Evolutionary conservation across 30 jellyfish, hydroid and myxozoan genomes (phyloP).

Genomic region (Chironex yamaguchii): DNA sequence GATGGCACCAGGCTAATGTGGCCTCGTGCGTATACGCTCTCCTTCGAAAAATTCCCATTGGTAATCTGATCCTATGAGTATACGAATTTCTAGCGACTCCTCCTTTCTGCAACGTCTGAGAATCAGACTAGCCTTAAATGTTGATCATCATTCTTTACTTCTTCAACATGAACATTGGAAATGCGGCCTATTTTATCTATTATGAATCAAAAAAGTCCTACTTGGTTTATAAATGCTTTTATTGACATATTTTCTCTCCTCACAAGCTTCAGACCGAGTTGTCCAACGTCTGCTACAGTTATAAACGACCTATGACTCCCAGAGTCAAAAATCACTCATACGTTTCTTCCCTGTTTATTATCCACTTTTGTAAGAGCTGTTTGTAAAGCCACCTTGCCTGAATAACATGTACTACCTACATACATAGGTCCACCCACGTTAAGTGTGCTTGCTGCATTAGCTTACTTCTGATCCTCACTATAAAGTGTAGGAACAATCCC

Average conservation of each 20-base stretch:
- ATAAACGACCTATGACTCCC: constrained; percentile 62
- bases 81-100: constrained; percentile 5
- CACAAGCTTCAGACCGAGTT: constrained; percentile 38
- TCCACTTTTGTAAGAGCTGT: constrained; percentile 48
- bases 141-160: not conserved
- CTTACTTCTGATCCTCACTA: too few relatives aligned
- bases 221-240: constrained; percentile 31
- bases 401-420: constrained; percentile 24
- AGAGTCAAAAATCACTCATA: constrained; percentile 43
- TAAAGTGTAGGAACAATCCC: too few relatives aligned
- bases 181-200: not conserved
- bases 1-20: constrained; percentile 36
- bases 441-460: not conserved
- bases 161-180: not conserved
- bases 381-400: constrained; percentile 45
- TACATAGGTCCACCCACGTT: not conserved
- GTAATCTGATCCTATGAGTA: constrained; percentile 28
- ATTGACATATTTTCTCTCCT: constrained; percentile 34
- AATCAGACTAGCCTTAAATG: not conserved
- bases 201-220: not conserved
- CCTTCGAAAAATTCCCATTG: constrained; percentile 52
- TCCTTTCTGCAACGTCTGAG: constrained; percentile 46
- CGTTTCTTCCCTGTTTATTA: constrained; percentile 10
- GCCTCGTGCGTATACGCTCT: constrained; percentile 11
- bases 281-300: constrained; percentile 33